Evolutionary conservation across 2,888 invertebrate species (phyloP), one percentile per base, ranked within the genome.

Genomic region (Cephalotes varians): DNA sequence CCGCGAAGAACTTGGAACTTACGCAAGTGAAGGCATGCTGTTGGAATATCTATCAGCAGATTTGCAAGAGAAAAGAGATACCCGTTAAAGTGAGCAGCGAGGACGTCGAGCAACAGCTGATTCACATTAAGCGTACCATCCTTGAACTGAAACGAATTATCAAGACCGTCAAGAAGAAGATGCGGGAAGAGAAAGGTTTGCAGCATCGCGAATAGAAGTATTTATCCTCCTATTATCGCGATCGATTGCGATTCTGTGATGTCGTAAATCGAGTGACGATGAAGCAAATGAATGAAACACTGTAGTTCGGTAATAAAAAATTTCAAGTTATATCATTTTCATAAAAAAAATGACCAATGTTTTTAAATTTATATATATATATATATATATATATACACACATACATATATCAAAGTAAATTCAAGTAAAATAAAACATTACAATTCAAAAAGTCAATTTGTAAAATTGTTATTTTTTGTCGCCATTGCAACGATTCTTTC

Each of bases 21-120:
- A 95, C 95, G 65, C 95, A 96, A 91, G 96, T 96, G 12, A 94
- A 95, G 49, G 87, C 95, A 0, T 96, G 96, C 44, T 95, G 96
- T 62, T 96, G 96, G 96, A 96, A 96, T 84, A 94, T 96, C 18
- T 97, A 96, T 93, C 95, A 95, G 71, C 96, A 96, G 93, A 96
- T 96, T 87, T 96, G 96, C 93, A 95, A 95, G 86, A 95, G 96
- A 84, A 96, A 96, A 91, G 95, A 95, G 62, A 76, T 92, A 21
- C 86, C 92, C 34, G 54, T 88, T 1, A 93, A 93, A 84, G 94
- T 96, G 2, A 93, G 94, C n/a, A 93, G 93, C 10, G 90, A 94
- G 0, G 96, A 96, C 91, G 95, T 96, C 54, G 96, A 96, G 90
- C 95, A 96, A 83, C 96, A 96, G 91, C 93, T 96, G 65, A 95